Conservation (phyloP, 2,113 vertebrate species). For the Pangasianodon hypophthalmus region DNA sequence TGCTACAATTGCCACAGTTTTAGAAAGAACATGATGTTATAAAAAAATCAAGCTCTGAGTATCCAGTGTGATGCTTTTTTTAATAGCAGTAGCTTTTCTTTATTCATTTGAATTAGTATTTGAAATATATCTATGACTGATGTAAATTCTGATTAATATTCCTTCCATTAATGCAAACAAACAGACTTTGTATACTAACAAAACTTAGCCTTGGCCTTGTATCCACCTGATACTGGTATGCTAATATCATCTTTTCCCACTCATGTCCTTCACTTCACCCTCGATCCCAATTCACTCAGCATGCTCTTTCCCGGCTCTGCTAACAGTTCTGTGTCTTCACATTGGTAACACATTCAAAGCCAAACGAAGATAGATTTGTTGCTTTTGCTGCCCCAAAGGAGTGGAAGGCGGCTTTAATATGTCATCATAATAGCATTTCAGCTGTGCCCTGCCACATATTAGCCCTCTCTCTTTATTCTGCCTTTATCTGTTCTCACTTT, state of each 20-base stretch:
- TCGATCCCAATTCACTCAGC: slow-evolving; percentile 6
- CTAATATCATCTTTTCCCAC: slow-evolving; percentile 21
- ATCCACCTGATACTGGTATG: neutral
- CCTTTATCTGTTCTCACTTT: slow-evolving; percentile 22
- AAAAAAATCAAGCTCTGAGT: neutral
- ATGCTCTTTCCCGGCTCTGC: slow-evolving; percentile 10
- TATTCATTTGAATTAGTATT: neutral
- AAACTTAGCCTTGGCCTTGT: neutral
- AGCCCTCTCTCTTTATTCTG: slow-evolving; percentile 20
- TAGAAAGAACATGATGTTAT: neutral
- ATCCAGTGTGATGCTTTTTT: neutral
- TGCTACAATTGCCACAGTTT: too few species aligned
- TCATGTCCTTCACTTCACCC: slow-evolving; percentile 31
- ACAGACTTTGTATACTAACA: neutral
- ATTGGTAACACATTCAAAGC: slow-evolving; percentile 12
- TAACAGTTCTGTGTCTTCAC: slow-evolving; percentile 6
- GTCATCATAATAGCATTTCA: slow-evolving; percentile 50
- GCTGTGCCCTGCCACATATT: slow-evolving; percentile 27
- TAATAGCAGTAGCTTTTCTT: neutral
- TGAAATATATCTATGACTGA: neutral
- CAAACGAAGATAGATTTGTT: slow-evolving; percentile 49
- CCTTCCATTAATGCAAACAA: neutral
- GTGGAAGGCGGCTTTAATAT: slow-evolving; percentile 36
- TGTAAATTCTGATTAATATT: neutral
- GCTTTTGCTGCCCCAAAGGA: slow-evolving; percentile 21